Base-by-base conservation (phyloP, 2,888 invertebrate genomes). In the Philereme vetulata region DNA sequence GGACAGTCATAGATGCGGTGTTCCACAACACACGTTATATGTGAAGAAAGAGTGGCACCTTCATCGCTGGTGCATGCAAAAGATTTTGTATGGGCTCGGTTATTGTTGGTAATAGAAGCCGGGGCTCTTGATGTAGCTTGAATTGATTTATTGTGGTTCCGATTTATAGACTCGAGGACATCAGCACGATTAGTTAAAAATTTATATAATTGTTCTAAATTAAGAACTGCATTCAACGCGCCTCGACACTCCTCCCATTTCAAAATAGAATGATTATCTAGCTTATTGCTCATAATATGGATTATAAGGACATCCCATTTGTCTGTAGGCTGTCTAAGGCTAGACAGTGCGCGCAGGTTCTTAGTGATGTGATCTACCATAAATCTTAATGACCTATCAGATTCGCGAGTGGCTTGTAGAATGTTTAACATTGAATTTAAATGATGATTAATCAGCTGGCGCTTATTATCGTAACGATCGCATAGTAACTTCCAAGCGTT, bases 231-330 rank as follows among this genome's bases (percentile, higher is more conserved):
- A n/a, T 34, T 8, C 5, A 47, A 44, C 0, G 42, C 10, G 33
- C 10, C 10, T 7, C 69, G 59, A 10, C 61, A 32, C 33, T 74
- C 75, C 10, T 75, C 72, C 71, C 74, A 75, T 51, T 72, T 74
- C 4, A 46, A 8, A 5, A 67, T 5, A 0, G 73, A 71, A 4
- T 47, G 8, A 33, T 9, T 46, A 33, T 72, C 71, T 42, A 73
- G 45, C 45, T 71, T 72, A 1, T 63, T 59, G 1, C 62, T 51
- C 7, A 72, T 5, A 53, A 71, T 68, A 35, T 57, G 69, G 5
- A 72, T 71, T 0, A 72, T 62, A 0, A 72, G 7, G 0, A 58
- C 49, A 54, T 71, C 69, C 68, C 69, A 71, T 5, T 70, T 46
- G n/a, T 67, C 64, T 8, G 68, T 72, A 2, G 71, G 66, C 7